Evolutionary conservation across 2,113 vertebrate genomes (phyloP), one percentile per base, ranked within the genome.

Genomic region (Saccopteryx leptura): DNA sequence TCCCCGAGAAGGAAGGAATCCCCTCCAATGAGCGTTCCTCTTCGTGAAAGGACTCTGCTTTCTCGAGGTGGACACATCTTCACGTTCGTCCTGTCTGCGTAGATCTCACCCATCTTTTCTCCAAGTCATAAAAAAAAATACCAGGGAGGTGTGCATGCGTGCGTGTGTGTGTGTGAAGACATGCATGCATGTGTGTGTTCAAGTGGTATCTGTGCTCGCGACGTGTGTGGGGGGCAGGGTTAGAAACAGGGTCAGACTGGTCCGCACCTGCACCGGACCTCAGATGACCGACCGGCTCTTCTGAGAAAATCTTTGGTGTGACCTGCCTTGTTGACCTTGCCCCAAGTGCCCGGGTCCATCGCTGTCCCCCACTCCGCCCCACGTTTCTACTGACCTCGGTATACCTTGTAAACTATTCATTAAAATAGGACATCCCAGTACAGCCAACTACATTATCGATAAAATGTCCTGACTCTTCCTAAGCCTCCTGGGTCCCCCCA

Each of bases 401-500:
- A n/a, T 88, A 18, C 71, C 71, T 84, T 63, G 7, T 61, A 72
- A 94, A 60, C 66, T 26, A 4, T 60, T 52, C 39, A 66, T 75
- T 86, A 85, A 84, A 92, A 95, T 56, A 87, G 56, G 21, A 21
- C 72, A 23, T 80, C 33, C 68, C 81, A 91, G 80, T n/a, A 60
- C 81, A 94, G 65, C 71, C 88, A 88, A 61, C 13, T n/a, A 17
- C 56, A 39, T 90, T 90, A 50, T 90, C 23, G 63, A 86, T 61
- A 33, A 72, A 88, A 74, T 88, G 90, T 93, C 88, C 88, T 65
- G 50, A 80, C 78, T 82, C 80, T 92, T 68, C 71, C 94, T 54
- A 61, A 82, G 81, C 21, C 85, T 96, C 66, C 82, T 52, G 13
- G 83, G 87, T 95, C n/a, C 78, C 80, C 61, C 79, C 2, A 94